Percentiles rank a stretch among this genome's conserved stretches.
Conservation (phyloP, 2,797 vertebrate species). For the Tamandua tetradactyla region DNA sequence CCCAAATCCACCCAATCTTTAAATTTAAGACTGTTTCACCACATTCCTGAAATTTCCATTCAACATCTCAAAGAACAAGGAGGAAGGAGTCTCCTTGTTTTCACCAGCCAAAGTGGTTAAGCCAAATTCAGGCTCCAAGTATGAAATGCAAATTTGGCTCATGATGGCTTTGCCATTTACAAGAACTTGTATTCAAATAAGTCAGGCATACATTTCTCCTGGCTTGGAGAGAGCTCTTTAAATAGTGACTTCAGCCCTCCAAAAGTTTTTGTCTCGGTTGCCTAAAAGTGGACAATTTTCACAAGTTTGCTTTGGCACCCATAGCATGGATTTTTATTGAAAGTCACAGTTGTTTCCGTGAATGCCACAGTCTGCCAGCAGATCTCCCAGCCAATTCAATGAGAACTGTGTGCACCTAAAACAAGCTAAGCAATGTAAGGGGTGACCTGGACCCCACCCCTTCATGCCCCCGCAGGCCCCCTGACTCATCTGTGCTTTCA, state of each 20-base stretch:
- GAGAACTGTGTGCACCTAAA: constrained; percentile 65
- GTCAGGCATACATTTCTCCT: constrained; percentile 66
- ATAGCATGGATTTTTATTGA: constrained; percentile 72
- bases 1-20: constrained; percentile 28
- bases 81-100: constrained; percentile 17
- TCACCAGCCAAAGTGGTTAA: background rate
- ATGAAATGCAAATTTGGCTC: constrained; percentile 51
- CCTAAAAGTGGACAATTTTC: constrained; percentile 77
- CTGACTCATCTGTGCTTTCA: background rate
- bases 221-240: constrained; percentile 58
- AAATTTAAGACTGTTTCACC: constrained; percentile 20
- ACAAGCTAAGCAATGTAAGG: constrained; percentile 46
- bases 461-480: background rate
- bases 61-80: background rate
- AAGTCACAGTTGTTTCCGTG: constrained; percentile 77
- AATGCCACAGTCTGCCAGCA: constrained; percentile 59
- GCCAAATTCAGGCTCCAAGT: constrained; percentile 37
- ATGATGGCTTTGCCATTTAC: constrained; percentile 37
- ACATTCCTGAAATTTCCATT: constrained; percentile 38
- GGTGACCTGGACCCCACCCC: background rate
- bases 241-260: constrained; percentile 71
- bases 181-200: constrained; percentile 64
- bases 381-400: constrained; percentile 54
- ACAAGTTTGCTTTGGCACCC: constrained; percentile 77
- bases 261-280: constrained; percentile 67